Conservation (phyloP, 2,888 invertebrate species). For the Germaria angustata region DNA sequence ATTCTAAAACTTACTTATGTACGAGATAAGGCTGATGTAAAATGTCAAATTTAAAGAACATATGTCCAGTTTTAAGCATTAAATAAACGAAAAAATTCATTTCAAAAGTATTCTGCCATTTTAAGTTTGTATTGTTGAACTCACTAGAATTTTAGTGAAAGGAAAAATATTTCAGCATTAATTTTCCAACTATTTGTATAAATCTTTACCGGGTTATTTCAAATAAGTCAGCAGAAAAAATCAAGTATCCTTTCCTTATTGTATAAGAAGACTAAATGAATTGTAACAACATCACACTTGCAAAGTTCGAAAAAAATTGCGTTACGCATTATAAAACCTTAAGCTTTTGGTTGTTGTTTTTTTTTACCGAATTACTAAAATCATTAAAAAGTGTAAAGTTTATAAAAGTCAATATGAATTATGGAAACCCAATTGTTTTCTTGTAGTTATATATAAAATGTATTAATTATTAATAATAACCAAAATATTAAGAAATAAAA, state of each 20-base stretch:
- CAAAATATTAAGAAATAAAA: not conserved
- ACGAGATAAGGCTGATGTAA: slow-evolving; percentile 25
- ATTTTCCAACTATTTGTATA: too few relatives aligned
- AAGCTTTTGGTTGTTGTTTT: not conserved
- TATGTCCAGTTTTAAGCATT: not conserved
- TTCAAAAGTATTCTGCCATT: not conserved
- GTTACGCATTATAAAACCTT: too few relatives aligned
- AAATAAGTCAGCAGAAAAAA: too few relatives aligned
- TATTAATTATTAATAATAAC: not conserved
- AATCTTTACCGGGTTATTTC: not conserved
- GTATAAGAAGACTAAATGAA: too few relatives aligned
- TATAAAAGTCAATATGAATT: not conserved
- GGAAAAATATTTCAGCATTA: too few relatives aligned
- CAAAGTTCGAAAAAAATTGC: too few relatives aligned
- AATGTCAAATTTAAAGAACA: slow-evolving; percentile 22
- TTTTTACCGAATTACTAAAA: not conserved
- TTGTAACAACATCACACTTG: too few relatives aligned
- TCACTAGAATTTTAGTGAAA: not conserved
- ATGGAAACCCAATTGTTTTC: not conserved
- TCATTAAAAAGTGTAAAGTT: not conserved
- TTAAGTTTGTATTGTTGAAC: not conserved
- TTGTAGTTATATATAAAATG: slow-evolving; percentile 2
- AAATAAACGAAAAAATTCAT: not conserved
- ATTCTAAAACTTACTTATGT: too few relatives aligned
- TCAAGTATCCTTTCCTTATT: too few relatives aligned